Conservation (phyloP, 2,113 vertebrate genomes). For the Chauna torquata region DNA sequence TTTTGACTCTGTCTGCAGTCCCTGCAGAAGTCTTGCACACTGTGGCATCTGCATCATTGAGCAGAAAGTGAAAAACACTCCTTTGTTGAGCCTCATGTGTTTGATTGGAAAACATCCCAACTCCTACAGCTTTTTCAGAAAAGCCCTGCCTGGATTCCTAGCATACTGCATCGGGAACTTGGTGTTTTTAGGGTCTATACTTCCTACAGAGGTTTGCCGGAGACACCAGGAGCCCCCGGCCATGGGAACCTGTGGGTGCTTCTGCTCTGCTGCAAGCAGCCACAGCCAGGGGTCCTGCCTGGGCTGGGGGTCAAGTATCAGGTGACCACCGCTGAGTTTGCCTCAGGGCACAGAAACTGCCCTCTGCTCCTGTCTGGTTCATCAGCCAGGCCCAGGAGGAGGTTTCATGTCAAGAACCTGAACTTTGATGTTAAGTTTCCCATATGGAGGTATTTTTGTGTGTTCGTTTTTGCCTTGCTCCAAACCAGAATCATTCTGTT, state of each 20-base stretch:
- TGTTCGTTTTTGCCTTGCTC: background rate
- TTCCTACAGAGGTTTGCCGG: background rate
- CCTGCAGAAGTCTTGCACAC: background rate
- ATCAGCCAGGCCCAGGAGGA: background rate
- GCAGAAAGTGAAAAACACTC: conserved; percentile 51
- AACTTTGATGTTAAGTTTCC: background rate
- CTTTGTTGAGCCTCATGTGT: conserved; percentile 67
- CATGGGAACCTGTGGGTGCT: background rate
- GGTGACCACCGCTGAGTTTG: background rate
- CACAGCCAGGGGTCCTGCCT: accelerated
- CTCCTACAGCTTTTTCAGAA: conserved; percentile 69
- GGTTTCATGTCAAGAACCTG: background rate
- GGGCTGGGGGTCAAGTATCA: background rate
- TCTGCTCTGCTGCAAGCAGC: background rate
- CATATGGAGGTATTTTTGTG: background rate
- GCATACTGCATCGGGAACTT: conserved; percentile 20
- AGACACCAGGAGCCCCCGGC: background rate
- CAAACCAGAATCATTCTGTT: background rate
- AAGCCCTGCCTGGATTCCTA: conserved; percentile 69
- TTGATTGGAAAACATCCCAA: conserved; percentile 61
- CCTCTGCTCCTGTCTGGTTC: background rate
- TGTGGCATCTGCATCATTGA: conserved; percentile 26
- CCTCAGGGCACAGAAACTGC: background rate
- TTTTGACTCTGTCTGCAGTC: background rate
- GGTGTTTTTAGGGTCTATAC: conserved; percentile 2